A percentile compares a stretch with the other conserved stretches of the same genome.
Evolutionary conservation across 1,140 invertebrate species (phyloP).

Genomic region (Prorops nasuta): DNA sequence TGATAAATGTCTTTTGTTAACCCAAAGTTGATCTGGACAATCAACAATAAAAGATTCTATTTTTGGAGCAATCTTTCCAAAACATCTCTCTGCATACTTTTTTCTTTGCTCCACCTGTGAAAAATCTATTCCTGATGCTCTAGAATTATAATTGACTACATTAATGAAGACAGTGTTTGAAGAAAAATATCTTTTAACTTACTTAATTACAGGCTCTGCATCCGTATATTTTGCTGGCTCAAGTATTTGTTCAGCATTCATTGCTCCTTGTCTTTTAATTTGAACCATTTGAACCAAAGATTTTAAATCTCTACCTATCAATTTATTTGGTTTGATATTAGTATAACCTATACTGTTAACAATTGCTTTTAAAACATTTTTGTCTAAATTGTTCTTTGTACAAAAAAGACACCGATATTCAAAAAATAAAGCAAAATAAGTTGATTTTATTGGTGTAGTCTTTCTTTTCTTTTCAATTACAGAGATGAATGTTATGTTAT

Average conservation of each 20-base stretch:
- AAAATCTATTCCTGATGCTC: conserved; percentile 44
- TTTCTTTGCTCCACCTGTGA: conserved; percentile 35
- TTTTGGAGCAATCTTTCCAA: conserved; percentile 29
- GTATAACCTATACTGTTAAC: conserved; percentile 32
- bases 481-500: conserved; percentile 30
- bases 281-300: conserved; percentile 39
- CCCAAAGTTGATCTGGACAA: conserved; percentile 14
- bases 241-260: conserved; percentile 8
- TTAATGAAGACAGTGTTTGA: too few species aligned
- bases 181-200: too few species aligned
- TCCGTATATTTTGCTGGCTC: conserved; percentile 12
- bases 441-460: conserved; percentile 7
- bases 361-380: conserved; percentile 22
- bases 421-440: conserved; percentile 36
- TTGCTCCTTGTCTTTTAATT: conserved; percentile 24
- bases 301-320: conserved; percentile 37
- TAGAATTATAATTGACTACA: too few species aligned
- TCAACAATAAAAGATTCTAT: conserved; percentile 31
- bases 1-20: conserved; percentile 12
- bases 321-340: conserved; percentile 22
- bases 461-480: too few species aligned
- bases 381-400: conserved; percentile 22
- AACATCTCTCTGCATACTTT: conserved; percentile 30
- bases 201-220: conserved; percentile 22
- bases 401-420: conserved; percentile 40